These are phyloP conservation scores for Spheniscus humboldti DNA, from an alignment of 2,797 vertebrate genomes.

Conservation along the genomic window DNA sequence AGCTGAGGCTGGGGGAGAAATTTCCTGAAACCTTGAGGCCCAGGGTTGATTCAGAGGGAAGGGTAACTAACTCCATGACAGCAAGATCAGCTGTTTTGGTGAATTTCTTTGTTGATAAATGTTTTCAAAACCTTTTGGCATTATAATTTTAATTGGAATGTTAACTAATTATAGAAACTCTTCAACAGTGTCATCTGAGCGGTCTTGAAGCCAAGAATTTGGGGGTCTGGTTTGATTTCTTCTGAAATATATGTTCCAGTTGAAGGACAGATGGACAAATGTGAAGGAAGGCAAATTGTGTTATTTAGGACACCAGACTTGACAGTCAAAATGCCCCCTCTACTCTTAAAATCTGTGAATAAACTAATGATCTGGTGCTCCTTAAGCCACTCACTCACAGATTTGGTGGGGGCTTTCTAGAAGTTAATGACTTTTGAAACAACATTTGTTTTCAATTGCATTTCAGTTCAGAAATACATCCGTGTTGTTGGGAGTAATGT, in stretches of 20 bases:
- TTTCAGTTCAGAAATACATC: background rate
- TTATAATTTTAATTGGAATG: background rate
- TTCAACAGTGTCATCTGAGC: background rate
- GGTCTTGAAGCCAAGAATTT: background rate
- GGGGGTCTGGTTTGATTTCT: background rate
- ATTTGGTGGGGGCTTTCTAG: background rate
- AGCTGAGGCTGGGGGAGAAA: background rate
- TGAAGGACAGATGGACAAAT: background rate
- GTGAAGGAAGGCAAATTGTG: background rate
- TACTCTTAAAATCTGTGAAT: background rate
- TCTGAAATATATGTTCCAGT: background rate
- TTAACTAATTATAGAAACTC: background rate
- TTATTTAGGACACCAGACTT: background rate
- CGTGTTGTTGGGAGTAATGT: background rate
- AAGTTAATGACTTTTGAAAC: background rate
- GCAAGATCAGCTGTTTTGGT: background rate
- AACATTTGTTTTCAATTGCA: background rate
- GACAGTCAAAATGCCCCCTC: background rate
- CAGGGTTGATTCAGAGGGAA: background rate
- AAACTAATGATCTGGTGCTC: background rate
- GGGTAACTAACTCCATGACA: background rate
- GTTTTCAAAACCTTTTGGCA: background rate
- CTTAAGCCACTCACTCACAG: background rate
- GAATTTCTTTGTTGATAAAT: background rate
- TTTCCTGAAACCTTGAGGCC: background rate